Percentiles rank a stretch among this genome's conserved stretches.
Conservation (phyloP, 2,797 vertebrate species). For the Pachyuromys duprasi region DNA sequence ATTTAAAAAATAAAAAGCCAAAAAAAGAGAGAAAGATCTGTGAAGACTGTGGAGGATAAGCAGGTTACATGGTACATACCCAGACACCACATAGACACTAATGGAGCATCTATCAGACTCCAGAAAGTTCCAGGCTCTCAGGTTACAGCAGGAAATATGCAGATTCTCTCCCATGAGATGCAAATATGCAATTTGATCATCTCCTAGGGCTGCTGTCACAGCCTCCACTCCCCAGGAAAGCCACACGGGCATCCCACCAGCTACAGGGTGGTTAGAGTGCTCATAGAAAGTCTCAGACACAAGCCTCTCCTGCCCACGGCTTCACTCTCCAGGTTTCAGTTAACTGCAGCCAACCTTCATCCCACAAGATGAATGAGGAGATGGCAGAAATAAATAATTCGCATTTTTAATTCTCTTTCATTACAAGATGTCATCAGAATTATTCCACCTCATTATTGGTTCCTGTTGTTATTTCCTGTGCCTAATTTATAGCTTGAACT, state of each 20-base stretch:
- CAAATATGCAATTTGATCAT: too few relatives aligned
- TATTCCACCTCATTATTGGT: neutral
- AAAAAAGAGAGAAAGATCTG: neutral
- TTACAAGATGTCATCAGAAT: neutral
- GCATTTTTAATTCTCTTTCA: neutral
- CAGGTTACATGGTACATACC: neutral
- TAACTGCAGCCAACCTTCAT: neutral
- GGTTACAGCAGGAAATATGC: neutral
- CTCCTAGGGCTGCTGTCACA: rapidly evolving
- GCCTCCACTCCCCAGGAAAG: neutral
- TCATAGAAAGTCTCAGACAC: too few relatives aligned
- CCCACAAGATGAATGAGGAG: neutral
- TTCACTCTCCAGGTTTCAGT: neutral
- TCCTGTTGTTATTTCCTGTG: neutral
- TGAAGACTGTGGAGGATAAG: neutral
- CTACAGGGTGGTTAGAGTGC: rapidly evolving
- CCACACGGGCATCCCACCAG: neutral
- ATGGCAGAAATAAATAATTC: neutral
- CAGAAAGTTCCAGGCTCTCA: neutral
- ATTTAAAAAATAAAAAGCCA: too few relatives aligned
- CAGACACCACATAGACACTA: rapidly evolving
- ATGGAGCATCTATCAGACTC: neutral
- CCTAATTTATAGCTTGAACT: neutral
- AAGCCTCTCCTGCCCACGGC: too few relatives aligned
- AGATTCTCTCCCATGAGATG: neutral